phyloP scores from a whole-genome alignment of 1,140 invertebrate species.

The Aphelenchoides fujianensis region DNA sequence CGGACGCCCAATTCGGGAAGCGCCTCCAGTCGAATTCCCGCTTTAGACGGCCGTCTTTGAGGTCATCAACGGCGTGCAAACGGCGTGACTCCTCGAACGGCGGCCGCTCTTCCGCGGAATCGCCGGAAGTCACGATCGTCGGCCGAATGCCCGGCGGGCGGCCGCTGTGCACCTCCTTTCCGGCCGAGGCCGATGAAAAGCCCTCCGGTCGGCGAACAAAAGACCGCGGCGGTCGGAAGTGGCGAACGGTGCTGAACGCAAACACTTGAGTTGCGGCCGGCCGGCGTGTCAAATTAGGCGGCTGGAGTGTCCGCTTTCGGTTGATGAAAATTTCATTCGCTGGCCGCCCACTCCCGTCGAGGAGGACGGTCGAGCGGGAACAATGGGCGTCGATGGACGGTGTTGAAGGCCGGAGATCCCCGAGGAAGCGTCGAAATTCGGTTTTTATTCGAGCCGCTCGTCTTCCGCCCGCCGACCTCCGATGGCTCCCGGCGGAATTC shows the following conservation, averaged over 20 bases:
- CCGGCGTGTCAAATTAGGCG: background rate
- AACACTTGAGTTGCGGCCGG: background rate
- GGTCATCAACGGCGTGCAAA: background rate
- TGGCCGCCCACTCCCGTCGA: background rate
- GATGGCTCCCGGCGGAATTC: background rate
- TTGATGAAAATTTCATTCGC: background rate
- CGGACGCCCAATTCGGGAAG: background rate
- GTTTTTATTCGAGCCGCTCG: background rate
- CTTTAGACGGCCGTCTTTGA: background rate
- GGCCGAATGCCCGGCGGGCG: background rate
- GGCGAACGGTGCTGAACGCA: background rate
- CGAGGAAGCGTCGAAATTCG: background rate
- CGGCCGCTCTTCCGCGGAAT: background rate
- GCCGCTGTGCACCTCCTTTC: background rate
- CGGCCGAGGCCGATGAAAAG: background rate
- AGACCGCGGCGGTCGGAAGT: background rate
- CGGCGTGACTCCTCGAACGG: background rate
- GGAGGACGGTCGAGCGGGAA: too few relatives aligned
- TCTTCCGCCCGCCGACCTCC: background rate
- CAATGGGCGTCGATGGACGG: too few relatives aligned
- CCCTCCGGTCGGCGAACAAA: background rate
- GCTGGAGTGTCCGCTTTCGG: background rate
- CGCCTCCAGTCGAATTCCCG: background rate
- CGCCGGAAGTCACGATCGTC: background rate
- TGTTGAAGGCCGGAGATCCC: constrained; percentile 1